These are phyloP conservation scores for Gymnobelideus leadbeateri DNA, from an alignment of 2,113 vertebrate species.

Conservation along the genomic window DNA sequence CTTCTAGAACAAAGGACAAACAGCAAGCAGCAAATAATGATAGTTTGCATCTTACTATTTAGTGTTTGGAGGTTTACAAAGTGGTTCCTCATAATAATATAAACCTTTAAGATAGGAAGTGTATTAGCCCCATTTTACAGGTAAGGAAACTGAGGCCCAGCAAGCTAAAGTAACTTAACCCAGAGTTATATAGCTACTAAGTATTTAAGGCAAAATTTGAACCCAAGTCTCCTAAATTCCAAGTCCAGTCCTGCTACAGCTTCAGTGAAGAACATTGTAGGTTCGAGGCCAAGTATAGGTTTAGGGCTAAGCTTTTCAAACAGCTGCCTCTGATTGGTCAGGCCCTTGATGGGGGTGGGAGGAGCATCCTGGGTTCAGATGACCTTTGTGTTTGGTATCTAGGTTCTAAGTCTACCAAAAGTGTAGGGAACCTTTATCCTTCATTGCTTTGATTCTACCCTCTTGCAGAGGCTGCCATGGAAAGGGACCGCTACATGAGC, in stretches of 20 bases:
- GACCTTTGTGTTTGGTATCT: neutral
- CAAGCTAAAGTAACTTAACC: neutral
- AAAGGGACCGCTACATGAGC: conserved; percentile 95
- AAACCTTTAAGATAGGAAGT: neutral
- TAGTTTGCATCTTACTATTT: neutral
- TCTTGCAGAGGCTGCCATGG: conserved; percentile 90
- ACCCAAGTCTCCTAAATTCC: neutral
- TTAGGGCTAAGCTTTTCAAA: neutral
- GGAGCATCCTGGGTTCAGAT: neutral
- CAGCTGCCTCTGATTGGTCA: neutral
- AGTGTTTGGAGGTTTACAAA: neutral
- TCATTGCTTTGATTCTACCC: neutral
- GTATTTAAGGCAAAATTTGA: neutral
- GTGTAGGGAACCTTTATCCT: too few species aligned
- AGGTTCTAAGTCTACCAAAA: neutral
- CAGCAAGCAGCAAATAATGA: too few species aligned
- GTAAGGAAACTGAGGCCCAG: neutral
- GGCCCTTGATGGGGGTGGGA: too few species aligned
- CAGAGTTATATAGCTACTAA: neutral
- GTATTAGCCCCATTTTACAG: neutral
- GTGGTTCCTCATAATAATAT: neutral
- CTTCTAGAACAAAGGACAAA: too few species aligned
- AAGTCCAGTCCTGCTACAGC: neutral
- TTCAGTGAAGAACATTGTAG: neutral
- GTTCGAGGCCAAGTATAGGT: neutral